Conservation (phyloP, 2,113 vertebrate species). For the Ovibos moschatus region DNA sequence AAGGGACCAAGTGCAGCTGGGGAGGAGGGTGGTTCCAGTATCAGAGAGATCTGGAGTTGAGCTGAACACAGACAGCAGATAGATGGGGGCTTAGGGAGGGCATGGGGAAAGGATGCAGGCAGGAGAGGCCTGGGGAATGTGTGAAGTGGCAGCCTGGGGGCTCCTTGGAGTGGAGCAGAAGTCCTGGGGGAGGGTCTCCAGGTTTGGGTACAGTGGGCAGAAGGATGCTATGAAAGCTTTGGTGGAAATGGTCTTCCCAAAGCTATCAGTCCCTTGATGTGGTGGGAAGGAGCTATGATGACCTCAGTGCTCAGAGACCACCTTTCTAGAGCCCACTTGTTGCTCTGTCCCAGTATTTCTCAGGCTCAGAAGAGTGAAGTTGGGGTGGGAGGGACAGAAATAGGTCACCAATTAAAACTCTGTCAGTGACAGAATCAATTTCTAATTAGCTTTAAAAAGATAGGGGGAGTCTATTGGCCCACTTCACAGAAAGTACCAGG, state of each 20-base stretch:
- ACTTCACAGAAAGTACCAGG: not conserved
- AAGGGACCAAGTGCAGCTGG: not conserved
- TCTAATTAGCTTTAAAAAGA: not conserved
- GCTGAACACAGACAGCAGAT: not conserved
- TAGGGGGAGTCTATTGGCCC: not conserved
- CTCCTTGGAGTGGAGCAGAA: not conserved
- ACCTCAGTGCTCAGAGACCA: not conserved
- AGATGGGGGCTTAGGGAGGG: not conserved
- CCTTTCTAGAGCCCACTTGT: not conserved
- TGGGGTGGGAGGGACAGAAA: not conserved
- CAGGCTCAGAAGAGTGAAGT: not conserved
- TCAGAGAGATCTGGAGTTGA: too few species aligned
- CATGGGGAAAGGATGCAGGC: not conserved
- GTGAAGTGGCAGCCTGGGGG: accelerated
- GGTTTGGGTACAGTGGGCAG: accelerated
- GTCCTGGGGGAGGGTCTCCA: not conserved
- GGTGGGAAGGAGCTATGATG: not conserved
- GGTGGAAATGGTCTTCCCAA: accelerated
- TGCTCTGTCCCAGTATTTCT: not conserved
- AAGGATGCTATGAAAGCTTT: not conserved
- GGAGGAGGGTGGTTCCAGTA: accelerated
- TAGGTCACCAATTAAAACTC: not conserved
- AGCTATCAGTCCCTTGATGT: too few species aligned
- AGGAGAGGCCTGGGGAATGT: too few species aligned
- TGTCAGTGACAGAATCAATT: not conserved